Base-by-base conservation (phyloP, 2,113 vertebrate species). In the Aphyosemion australe region DNA sequence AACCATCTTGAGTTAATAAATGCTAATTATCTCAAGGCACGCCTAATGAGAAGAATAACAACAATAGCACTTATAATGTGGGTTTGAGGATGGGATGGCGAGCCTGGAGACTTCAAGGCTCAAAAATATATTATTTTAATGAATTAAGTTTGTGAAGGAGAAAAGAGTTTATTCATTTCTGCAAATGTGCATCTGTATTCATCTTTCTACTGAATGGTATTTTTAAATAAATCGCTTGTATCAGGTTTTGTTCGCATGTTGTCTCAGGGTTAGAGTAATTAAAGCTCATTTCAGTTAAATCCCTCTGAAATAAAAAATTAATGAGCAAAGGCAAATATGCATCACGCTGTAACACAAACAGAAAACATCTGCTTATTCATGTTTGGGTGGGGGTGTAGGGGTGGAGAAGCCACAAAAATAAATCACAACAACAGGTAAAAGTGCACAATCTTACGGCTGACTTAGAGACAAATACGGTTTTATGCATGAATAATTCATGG, bases 401-500 rank as follows among this genome's bases (percentile, higher is more conserved):
- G 13, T 64, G 12, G 19, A 14, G 21, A 6, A 8, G 11, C 32
- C 4, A 57, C 8, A 62, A 55, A 62, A 49, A 71, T 42, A 55
- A 50, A n/a, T 39, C 21, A 56, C 13, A 52, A 59, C 21, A 72
- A 46, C 53, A 34, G 45, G 65, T 77, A 76, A 79, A 69, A 85
- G 80, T 72, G 65, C 1, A 26, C 26, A 26, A 1, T 26, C 26
- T 48, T 39, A 61, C 39, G 65, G 72, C 46, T 58, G 41, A 67
- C 51, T 83, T 8, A 14, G 62, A 74, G 86, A 87, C 69, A 84
- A 74, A 80, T 68, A 61, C 31, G 31, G 74, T 42, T 72, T 84
- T 48, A 62, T 9, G 15, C 43, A 69, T 75, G 51, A 81, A 87
- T 89, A 85, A 89, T 89, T 89, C 75, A 83, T 84, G 70, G 26